Conservation (phyloP, 2,113 vertebrate genomes). For the Petrocephalus zakoni region DNA sequence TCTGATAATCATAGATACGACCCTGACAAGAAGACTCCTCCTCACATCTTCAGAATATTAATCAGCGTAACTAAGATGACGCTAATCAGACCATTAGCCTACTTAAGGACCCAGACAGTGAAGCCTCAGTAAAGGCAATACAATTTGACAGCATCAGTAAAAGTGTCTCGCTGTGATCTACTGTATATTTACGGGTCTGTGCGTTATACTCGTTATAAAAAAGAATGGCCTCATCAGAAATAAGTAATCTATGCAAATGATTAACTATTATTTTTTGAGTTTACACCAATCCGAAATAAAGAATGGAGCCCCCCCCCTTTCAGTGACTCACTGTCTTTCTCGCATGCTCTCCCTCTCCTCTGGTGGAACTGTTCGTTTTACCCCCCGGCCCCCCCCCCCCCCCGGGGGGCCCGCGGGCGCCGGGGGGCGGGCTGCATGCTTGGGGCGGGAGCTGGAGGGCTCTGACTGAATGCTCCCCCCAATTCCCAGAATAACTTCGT, state of each 20-base stretch:
- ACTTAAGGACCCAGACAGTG: neutral
- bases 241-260: neutral
- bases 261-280: neutral
- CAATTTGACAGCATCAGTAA: neutral
- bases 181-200: neutral
- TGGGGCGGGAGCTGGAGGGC: too few species aligned
- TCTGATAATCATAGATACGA: neutral
- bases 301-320: conserved; percentile 32
- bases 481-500: too few species aligned
- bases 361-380: conserved; percentile 24
- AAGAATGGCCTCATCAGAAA: neutral
- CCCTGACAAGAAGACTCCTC: neutral
- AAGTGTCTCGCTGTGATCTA: neutral
- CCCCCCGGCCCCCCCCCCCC: too few species aligned
- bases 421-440: too few species aligned
- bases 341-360: conserved; percentile 34
- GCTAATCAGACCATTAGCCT: neutral
- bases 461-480: too few species aligned
- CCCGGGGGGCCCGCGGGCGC: too few species aligned
- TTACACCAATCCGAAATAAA: conserved; percentile 18
- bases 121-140: neutral
- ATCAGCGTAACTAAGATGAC: neutral
- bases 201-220: neutral
- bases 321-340: conserved; percentile 9
- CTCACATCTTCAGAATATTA: neutral